Percentiles rank a stretch among this genome's conserved stretches.
phyloP scores from a whole-genome alignment of 2,113 vertebrate species.

The Cranoglanis bouderius region DNA sequence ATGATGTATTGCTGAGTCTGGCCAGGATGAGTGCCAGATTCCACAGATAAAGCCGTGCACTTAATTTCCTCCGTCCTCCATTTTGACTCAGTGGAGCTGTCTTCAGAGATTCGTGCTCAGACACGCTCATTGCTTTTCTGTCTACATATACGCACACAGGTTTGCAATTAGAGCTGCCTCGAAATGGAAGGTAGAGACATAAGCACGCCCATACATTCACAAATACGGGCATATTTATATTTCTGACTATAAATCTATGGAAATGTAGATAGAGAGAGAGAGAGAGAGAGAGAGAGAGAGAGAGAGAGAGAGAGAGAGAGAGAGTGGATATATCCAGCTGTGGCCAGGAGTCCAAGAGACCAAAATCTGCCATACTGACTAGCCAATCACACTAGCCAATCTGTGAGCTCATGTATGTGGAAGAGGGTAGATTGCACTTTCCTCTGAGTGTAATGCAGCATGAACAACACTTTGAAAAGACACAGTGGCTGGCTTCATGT shows the following conservation, averaged over 20 bases:
- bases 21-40: constrained; percentile 57
- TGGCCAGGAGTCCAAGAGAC: neutral
- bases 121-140: constrained; percentile 48
- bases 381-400: constrained; percentile 27
- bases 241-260: constrained; percentile 29
- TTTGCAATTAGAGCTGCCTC: neutral
- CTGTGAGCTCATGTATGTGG: neutral
- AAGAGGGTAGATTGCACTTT: neutral
- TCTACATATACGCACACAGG: constrained; percentile 31
- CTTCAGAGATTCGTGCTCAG: constrained; percentile 55
- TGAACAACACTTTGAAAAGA: neutral
- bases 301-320: constrained; percentile 30
- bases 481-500: too few relatives aligned
- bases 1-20: constrained; percentile 75
- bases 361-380: constrained; percentile 17
- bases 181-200: neutral
- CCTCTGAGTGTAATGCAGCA: neutral
- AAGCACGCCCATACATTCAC: constrained; percentile 33
- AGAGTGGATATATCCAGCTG: constrained; percentile 4
- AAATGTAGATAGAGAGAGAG: constrained; percentile 14
- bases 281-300: constrained; percentile 29
- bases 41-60: constrained; percentile 56
- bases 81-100: constrained; percentile 80
- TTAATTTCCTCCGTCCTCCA: constrained; percentile 73
- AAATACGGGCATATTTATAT: neutral